Percentiles rank a stretch among this genome's conserved stretches.
Conservation (phyloP, 2,797 vertebrate species). For the Lepidocolaptes lacrymiger region DNA sequence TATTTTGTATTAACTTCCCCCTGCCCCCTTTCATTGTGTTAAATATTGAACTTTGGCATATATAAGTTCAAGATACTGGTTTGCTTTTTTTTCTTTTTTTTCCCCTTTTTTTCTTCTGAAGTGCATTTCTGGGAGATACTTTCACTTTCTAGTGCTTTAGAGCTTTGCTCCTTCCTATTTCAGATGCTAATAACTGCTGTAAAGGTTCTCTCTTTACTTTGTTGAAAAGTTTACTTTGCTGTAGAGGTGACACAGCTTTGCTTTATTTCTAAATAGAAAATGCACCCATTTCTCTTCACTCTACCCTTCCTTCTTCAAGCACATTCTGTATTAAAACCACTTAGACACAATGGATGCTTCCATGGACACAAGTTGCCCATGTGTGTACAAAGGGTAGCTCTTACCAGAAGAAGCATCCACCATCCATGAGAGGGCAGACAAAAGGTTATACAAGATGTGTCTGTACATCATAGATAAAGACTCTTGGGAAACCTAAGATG, state of each 20-base stretch:
- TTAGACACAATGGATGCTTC: not conserved
- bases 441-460: not conserved
- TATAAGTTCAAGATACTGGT: slow-evolving; percentile 38
- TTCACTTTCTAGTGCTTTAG: slow-evolving; percentile 18
- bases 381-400: not conserved
- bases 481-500: not conserved
- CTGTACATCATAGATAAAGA: not conserved
- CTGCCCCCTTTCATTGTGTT: not conserved
- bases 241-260: not conserved
- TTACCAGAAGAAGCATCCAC: not conserved
- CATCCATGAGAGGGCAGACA: not conserved
- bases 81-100: not conserved
- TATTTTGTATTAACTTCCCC: not conserved
- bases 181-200: slow-evolving; percentile 42
- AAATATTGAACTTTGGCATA: slow-evolving; percentile 57
- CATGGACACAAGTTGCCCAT: not conserved
- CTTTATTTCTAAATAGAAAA: slow-evolving; percentile 3
- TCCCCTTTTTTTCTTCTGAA: not conserved
- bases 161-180: slow-evolving; percentile 38
- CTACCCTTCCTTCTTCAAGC: not conserved
- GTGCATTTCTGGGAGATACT: slow-evolving; percentile 50
- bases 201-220: not conserved
- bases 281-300: not conserved
- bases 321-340: not conserved
- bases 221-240: slow-evolving; percentile 27